Evolutionary conservation across 23 tunicate species (phyloP).

Genomic region (Phallusia fumigata): DNA sequence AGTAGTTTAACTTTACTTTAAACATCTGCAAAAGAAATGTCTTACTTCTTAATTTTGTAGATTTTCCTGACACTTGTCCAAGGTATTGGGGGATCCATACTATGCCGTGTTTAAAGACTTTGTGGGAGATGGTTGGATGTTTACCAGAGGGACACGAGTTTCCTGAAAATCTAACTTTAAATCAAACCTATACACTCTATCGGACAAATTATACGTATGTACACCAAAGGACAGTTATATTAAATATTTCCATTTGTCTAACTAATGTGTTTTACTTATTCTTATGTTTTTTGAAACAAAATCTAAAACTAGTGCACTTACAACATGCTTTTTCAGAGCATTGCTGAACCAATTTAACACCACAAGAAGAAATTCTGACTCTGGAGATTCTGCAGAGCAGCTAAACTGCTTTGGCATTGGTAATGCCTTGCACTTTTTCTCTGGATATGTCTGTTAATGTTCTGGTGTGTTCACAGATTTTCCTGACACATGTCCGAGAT

Average conservation of each 20-base stretch:
- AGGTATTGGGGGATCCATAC: not conserved
- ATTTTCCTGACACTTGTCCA: not conserved
- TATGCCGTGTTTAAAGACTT: not conserved
- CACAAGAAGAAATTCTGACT: not conserved
- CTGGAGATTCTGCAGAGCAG: slow-evolving; percentile 14
- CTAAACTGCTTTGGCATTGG: slow-evolving; percentile 31
- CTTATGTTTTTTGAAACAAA: too few relatives aligned
- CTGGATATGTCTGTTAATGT: too few relatives aligned
- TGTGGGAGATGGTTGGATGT: not conserved
- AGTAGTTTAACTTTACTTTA: not conserved
- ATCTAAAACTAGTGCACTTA: too few relatives aligned
- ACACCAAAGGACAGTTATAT: too few relatives aligned
- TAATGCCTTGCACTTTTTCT: not conserved
- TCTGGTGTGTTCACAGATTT: not conserved
- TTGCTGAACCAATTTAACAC: not conserved
- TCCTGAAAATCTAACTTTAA: not conserved
- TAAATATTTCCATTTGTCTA: not conserved
- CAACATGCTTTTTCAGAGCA: not conserved
- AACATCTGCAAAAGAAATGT: too few relatives aligned
- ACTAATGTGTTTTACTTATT: too few relatives aligned
- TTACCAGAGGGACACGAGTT: not conserved
- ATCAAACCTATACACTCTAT: not conserved
- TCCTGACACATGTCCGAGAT: not conserved
- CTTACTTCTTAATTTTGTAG: not conserved
- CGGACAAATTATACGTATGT: not conserved